phyloP scores from a whole-genome alignment of 1,140 invertebrate genomes.

The Rhagoletis zephyria region DNA sequence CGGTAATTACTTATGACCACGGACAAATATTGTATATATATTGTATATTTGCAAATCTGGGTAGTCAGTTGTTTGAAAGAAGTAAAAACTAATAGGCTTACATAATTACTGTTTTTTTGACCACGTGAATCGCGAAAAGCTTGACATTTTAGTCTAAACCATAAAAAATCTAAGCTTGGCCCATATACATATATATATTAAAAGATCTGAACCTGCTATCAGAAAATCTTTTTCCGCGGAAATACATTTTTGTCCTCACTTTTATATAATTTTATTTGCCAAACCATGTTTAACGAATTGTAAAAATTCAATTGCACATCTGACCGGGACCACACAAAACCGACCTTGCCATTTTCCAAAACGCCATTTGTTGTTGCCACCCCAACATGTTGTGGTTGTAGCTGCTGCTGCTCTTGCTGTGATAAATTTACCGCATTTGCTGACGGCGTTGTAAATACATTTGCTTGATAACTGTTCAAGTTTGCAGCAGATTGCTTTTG shows the following conservation, averaged over 20 bases:
- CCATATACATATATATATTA: no score
- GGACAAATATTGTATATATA: no score
- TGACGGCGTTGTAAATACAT: conserved; percentile 67
- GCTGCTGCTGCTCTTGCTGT: conserved; percentile 49
- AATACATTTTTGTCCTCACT: not conserved
- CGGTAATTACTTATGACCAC: no score
- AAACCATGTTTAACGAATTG: conserved; percentile 37
- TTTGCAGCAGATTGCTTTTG: conserved; percentile 60
- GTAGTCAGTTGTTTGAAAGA: no score
- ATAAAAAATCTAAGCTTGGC: no score
- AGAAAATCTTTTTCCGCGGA: no score
- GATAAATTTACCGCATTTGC: conserved; percentile 49
- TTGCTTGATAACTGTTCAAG: conserved; percentile 62
- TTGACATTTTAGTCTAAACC: no score
- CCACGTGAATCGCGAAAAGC: no score
- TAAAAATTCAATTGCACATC: not conserved
- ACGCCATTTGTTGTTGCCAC: conserved; percentile 63
- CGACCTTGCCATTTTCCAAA: conserved; percentile 70
- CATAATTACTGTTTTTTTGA: no score
- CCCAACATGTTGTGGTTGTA: conserved; percentile 57
- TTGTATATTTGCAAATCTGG: no score
- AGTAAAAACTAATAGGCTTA: no score
- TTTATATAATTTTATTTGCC: conserved; percentile 1
- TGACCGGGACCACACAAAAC: conserved; percentile 28
- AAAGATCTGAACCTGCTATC: no score